phyloP scores from a whole-genome alignment of 2,113 vertebrate genomes.

The Pygoscelis adeliae region DNA sequence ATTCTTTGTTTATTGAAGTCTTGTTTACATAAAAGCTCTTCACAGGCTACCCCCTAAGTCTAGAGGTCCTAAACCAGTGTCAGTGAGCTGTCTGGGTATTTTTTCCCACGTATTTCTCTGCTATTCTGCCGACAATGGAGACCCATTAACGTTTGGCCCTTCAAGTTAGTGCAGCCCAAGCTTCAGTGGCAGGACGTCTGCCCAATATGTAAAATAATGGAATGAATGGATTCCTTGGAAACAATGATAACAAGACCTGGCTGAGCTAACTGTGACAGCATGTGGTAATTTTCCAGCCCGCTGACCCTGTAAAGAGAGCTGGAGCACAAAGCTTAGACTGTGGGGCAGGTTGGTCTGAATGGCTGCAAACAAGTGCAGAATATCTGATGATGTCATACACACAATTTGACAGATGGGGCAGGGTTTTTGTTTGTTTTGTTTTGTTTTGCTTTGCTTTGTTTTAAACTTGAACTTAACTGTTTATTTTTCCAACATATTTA shows the following conservation, averaged over 20 bases:
- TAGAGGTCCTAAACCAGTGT: constrained; percentile 85
- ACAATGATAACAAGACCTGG: constrained; percentile 93
- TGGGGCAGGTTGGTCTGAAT: constrained; percentile 72
- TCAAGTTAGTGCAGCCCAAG: constrained; percentile 87
- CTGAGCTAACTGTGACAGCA: constrained; percentile 92
- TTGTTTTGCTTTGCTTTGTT: neutral
- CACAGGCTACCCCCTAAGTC: constrained; percentile 83
- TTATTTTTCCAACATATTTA: constrained; percentile 59
- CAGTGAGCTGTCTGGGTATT: constrained; percentile 92
- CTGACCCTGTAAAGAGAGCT: constrained; percentile 90
- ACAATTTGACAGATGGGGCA: constrained; percentile 77
- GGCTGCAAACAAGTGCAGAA: constrained; percentile 78
- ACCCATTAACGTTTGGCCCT: constrained; percentile 95
- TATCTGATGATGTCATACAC: constrained; percentile 81
- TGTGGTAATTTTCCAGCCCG: constrained; percentile 97
- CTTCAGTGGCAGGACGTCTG: constrained; percentile 87
- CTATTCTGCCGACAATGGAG: constrained; percentile 83
- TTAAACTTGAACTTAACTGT: constrained; percentile 66
- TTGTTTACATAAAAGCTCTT: constrained; percentile 90
- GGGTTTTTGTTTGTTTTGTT: neutral
- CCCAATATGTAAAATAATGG: constrained; percentile 85
- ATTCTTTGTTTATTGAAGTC: constrained; percentile 84
- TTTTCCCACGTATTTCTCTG: constrained; percentile 89
- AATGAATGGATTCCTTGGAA: constrained; percentile 89
- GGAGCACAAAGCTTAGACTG: constrained; percentile 85